These are phyloP conservation scores for Holothuria glaberrima DNA, from an alignment of 35 echinoderm and acorn worm species.

Conservation along the genomic window DNA sequence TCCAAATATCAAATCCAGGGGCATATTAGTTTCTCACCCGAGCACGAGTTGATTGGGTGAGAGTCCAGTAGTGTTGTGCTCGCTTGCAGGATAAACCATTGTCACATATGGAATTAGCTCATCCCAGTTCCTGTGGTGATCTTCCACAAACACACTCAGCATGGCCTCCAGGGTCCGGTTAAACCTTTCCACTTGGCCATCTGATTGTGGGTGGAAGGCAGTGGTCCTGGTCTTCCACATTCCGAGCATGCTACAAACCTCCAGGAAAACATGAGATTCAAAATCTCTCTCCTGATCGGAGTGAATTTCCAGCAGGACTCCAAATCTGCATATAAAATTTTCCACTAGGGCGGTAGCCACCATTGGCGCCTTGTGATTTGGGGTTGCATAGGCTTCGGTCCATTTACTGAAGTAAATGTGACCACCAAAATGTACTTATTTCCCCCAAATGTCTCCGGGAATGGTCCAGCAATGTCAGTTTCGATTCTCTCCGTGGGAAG, in stretches of 20 bases:
- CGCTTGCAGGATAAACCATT: neutral
- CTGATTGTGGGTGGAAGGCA: constrained; percentile 45
- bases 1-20: constrained; percentile 21
- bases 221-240: constrained; percentile 59
- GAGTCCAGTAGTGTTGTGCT: neutral
- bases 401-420: constrained; percentile 54
- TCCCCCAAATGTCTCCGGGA: constrained; percentile 37
- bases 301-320: constrained; percentile 26
- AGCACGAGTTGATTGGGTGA: constrained; percentile 15
- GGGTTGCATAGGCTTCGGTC: constrained; percentile 47
- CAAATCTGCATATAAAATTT: constrained; percentile 42
- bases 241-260: constrained; percentile 54
- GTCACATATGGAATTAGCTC: neutral
- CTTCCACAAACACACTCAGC: neutral
- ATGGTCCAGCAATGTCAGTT: constrained; percentile 63
- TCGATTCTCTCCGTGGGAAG: constrained; percentile 58
- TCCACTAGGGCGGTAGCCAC: constrained; percentile 23
- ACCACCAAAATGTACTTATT: constrained; percentile 37
- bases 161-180: constrained; percentile 51
- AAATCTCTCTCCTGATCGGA: constrained; percentile 58
- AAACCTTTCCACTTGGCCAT: constrained; percentile 69
- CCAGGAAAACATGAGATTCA: constrained; percentile 64
- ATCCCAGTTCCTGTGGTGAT: constrained; percentile 1
- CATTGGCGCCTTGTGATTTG: constrained; percentile 23
- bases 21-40: neutral